Percentiles rank a stretch among this genome's conserved stretches.
These are phyloP conservation scores for Cinclus mexicanus DNA, from an alignment of 2,113 vertebrate species.

Conservation along the genomic window DNA sequence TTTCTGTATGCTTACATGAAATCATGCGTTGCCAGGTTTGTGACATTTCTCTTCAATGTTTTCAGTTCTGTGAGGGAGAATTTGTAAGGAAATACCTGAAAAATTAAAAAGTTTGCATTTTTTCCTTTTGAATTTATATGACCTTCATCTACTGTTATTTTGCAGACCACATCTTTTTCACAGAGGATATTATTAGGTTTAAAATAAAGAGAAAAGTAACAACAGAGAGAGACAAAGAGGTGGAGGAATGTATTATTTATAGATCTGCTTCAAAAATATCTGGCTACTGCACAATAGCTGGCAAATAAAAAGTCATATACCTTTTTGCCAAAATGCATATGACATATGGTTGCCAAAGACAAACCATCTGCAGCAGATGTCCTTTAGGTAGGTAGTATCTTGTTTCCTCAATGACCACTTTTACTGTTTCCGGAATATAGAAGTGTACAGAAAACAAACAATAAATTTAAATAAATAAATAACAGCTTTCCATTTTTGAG, in stretches of 20 bases:
- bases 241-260: background rate
- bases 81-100: background rate
- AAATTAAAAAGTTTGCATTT: background rate
- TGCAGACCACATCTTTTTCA: background rate
- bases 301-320: background rate
- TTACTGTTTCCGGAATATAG: background rate
- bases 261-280: background rate
- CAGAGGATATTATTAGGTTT: background rate
- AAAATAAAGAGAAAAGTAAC: background rate
- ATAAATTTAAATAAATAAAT: background rate
- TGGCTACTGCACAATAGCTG: background rate
- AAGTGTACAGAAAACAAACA: background rate
- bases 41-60: background rate
- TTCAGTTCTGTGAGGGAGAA: background rate
- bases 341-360: conserved; percentile 15
- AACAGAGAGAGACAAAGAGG: background rate
- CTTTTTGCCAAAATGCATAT: conserved; percentile 25
- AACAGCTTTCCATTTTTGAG: background rate
- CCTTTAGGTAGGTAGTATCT: background rate
- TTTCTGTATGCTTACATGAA: background rate
- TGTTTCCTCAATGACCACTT: background rate
- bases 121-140: background rate
- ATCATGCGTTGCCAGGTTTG: background rate
- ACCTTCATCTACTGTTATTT: background rate
- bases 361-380: conserved; percentile 28